phyloP scores from a whole-genome alignment of 2,113 vertebrate species.

The Microtus oregoni region DNA sequence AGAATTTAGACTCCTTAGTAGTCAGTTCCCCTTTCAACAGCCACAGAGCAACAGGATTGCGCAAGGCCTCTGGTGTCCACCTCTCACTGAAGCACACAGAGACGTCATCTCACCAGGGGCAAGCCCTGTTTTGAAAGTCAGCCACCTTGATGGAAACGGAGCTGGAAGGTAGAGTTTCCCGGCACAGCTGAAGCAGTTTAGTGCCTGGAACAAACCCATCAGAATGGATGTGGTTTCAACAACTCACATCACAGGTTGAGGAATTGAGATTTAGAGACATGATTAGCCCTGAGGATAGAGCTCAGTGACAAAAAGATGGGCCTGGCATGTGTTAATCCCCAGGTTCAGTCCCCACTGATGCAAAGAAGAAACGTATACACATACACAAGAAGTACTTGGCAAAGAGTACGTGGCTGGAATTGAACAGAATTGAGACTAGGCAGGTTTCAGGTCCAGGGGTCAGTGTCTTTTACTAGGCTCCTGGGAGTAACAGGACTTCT shows the following conservation, averaged over 20 bases:
- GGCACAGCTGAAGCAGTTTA: background rate
- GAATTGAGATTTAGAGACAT: background rate
- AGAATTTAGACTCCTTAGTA: background rate
- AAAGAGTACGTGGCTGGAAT: background rate
- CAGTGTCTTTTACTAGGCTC: background rate
- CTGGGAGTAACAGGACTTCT: background rate
- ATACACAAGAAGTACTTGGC: background rate
- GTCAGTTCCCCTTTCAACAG: background rate
- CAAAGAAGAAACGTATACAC: background rate
- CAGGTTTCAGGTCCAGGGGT: background rate
- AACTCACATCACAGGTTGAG: background rate
- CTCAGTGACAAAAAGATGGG: background rate
- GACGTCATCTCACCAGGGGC: fast-evolving
- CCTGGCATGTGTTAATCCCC: background rate
- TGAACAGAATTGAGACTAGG: background rate
- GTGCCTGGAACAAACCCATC: background rate
- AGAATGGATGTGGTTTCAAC: background rate
- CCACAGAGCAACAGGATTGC: background rate
- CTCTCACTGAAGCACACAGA: background rate
- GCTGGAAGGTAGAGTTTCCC: background rate
- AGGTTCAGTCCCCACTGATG: background rate
- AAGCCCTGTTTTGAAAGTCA: background rate
- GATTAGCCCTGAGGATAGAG: background rate
- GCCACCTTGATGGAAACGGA: background rate
- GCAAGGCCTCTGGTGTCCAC: background rate